Percentiles rank a stretch among this genome's conserved stretches.
phyloP scores from a whole-genome alignment of 2,113 vertebrate species.

The Acanthochromis polyacanthus region DNA sequence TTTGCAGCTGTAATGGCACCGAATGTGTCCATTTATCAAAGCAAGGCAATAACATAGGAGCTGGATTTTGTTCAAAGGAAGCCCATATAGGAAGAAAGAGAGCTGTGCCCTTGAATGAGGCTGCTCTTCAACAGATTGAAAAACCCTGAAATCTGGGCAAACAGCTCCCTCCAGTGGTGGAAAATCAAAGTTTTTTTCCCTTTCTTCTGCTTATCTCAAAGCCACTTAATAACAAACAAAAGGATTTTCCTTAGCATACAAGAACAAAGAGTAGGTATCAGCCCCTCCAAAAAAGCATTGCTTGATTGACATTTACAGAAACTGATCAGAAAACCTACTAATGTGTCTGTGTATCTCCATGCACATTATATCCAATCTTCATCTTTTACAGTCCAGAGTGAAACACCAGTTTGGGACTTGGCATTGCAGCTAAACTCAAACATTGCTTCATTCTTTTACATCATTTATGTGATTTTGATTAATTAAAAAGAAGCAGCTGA shows the following conservation, averaged over 20 bases:
- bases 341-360: background rate
- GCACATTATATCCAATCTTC: conserved; percentile 11
- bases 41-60: conserved; percentile 51
- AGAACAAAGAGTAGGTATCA: background rate
- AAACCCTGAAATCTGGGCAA: conserved; percentile 50
- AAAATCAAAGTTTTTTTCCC: background rate
- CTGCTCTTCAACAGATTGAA: conserved; percentile 6
- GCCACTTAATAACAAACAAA: background rate
- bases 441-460: conserved; percentile 29
- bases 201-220: background rate
- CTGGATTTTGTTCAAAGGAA: conserved; percentile 64
- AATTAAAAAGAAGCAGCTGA: conserved; percentile 39
- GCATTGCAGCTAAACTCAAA: conserved; percentile 14
- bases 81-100: conserved; percentile 17
- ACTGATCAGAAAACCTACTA: background rate
- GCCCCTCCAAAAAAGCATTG: background rate
- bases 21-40: conserved; percentile 70
- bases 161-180: conserved; percentile 77
- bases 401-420: conserved; percentile 27
- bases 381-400: background rate
- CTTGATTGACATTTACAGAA: background rate
- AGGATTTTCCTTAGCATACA: background rate
- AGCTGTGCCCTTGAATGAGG: conserved; percentile 43
- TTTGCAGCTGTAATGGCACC: conserved; percentile 51
- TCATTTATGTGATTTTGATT: conserved; percentile 16